Evolutionary conservation across 2,888 invertebrate genomes (phyloP), one percentile per base, ranked within the genome.

Genomic region (Volucella bombylans): DNA sequence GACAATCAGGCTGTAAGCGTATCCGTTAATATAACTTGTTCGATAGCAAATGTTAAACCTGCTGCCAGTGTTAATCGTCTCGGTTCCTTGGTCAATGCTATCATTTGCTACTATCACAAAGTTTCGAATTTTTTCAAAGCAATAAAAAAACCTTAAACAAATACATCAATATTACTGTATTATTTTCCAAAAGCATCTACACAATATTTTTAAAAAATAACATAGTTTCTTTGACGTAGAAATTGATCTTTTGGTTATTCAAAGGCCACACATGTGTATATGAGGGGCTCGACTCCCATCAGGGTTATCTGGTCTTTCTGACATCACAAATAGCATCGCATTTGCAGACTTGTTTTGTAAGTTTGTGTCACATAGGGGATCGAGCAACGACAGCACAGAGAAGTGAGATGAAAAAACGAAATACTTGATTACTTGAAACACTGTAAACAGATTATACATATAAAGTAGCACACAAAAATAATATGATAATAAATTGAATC

Each of bases 211-310:
- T 23, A 73, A 64, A 64, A 18, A 18, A 23, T 3, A 23, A 23
- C 18, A 39, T 57, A 65, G 47, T 74, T 68, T 47, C 18, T 39
- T 55, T 68, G 49, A 55, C 62, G 77, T 45, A 79, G 39, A 47
- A 57, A 50, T 9, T 39, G 23, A 8, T 43, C 11, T 62, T 67
- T 59, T 23, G 59, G 55, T 64, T 50, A 47, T 61, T 68, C 55
- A 73, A 68, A 82, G 82, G 82, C 78, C 82, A 73, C 41, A 23
- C 41, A 72, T 14, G 15, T 9, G 43, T 39, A 23, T 79, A 38
- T 65, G 54, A 68, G 85, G 78, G 85, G 85, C 85, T 85, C 85
- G 85, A 71, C 77, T 71, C 76, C 64, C 55, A 72, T 57, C 71
- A 77, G 67, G 71, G 80, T 80, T 72, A 76, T 80, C 68, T 74